These are phyloP conservation scores for Diarsia brunnea DNA, from an alignment of 2,888 invertebrate species.

Conservation along the genomic window DNA sequence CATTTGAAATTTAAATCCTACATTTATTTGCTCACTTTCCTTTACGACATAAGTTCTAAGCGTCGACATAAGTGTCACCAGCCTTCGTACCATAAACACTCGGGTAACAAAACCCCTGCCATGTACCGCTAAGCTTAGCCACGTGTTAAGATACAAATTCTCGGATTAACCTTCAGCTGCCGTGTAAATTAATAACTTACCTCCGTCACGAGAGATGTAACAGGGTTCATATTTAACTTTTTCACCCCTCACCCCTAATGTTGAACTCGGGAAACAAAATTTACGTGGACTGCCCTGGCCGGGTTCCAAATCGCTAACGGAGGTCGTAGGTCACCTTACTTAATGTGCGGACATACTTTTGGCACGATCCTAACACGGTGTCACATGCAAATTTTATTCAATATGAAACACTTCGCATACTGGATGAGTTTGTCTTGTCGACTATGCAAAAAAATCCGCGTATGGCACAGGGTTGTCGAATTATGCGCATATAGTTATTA, in stretches of 20 bases:
- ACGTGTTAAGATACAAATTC: slow-evolving; percentile 39
- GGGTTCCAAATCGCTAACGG: slow-evolving; percentile 81
- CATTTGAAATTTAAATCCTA: too few species aligned
- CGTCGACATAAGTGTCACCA: background rate
- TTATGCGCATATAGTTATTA: slow-evolving; percentile 74
- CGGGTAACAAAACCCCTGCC: slow-evolving; percentile 18
- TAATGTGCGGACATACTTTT: slow-evolving; percentile 83
- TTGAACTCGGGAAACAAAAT: slow-evolving; percentile 79
- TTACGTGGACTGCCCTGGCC: slow-evolving; percentile 81
- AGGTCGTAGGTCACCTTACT: slow-evolving; percentile 84
- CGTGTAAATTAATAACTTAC: slow-evolving; percentile 60
- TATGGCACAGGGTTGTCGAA: slow-evolving; percentile 67
- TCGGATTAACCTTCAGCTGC: slow-evolving; percentile 51
- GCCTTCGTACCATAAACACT: slow-evolving; percentile 9
- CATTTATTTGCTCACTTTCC: background rate
- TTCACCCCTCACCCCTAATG: slow-evolving; percentile 77
- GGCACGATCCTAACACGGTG: slow-evolving; percentile 68
- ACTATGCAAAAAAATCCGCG: slow-evolving; percentile 62
- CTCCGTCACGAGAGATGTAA: slow-evolving; percentile 53
- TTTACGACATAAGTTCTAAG: background rate
- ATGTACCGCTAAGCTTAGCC: slow-evolving; percentile 26
- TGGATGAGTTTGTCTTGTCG: slow-evolving; percentile 66
- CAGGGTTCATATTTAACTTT: slow-evolving; percentile 79
- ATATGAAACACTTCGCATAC: slow-evolving; percentile 73
- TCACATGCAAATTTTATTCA: slow-evolving; percentile 76